Evolutionary conservation across 2,113 vertebrate genomes (phyloP), one percentile per base, ranked within the genome.

Genomic region (Colius striatus): DNA sequence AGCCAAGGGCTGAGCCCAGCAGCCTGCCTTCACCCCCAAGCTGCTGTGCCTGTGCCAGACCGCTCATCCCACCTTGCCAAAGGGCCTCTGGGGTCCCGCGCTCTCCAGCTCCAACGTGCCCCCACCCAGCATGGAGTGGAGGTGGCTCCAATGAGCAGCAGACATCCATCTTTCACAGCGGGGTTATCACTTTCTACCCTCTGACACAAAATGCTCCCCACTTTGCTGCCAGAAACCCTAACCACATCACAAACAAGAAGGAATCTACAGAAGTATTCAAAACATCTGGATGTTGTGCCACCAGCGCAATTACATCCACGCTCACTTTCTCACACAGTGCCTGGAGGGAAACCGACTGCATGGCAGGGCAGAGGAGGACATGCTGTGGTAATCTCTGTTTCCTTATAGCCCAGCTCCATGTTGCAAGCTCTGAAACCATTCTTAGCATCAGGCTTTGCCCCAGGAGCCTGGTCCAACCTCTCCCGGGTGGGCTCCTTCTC

Each of bases 231-330:
- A 90, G 80, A 61, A 94, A 53, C 41, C n/a, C 78, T 86, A 95
- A 97, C 96, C 96, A 96, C 94, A 96, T 93, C 94, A 96, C 90
- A 96, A 89, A 94, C 85, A 86, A 85, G 66, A 47, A 96, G 88
- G 94, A 97, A 94, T 96, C 88, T 78, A 88, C 83, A 84, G 29
- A 95, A 92, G 90, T 93, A 96, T 96, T 97, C 83, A 94, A 94
- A 96, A 94, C 88, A 96, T 96, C 88, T 97, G 90, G 88, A 90
- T 90, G 88, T 84, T 96, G 70, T 92, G 95, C 90, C 93, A 94
- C 88, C 47, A 50, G 0, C 0, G 93, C 88, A 96, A 94, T 96
- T 93, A 95, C 90, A 94, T 84, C 70, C 76, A 58, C 29, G 7
- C 83, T 94, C 77, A 84, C 92, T 95, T 95, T 95, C 90, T 95